Base-by-base conservation (phyloP, 2,113 vertebrate genomes). In the Misgurnus mizolepis region DNA sequence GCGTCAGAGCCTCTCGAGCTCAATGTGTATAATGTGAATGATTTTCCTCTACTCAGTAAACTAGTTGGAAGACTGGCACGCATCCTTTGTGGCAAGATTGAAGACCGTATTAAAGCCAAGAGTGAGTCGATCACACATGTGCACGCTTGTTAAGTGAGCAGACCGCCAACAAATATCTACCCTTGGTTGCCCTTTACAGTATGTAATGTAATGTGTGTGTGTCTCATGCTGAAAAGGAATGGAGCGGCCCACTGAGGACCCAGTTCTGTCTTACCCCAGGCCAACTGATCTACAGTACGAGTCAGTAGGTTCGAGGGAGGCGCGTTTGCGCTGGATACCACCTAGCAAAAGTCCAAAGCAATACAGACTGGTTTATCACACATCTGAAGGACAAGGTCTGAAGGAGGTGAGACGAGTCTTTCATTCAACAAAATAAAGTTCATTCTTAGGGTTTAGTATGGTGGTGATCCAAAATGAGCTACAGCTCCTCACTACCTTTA, bases 41-140 rank as follows among this genome's bases (percentile, higher is more conserved):
- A 96, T 86, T 98, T 98, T 85, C 95, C 95, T 0, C 91, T 96
- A 90, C 95, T 99, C 79, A 81, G 91, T 89, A 93, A 93, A 2
- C 91, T 99, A 88, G 93, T 96, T 6, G 79, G 90, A 22, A 91
- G 90, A 1, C 93, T 98, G 71, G 94, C 94, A 2, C 91, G 87
- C 75, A 94, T 97, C 64, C 85, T 98, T 69, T 99, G 97, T 82
- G 86, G 93, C 71, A 93, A 92, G 80, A 92, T 99, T 80, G 91
- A 93, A 83, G 94, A 94, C 75, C 93, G 90, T n/a, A 90, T 88
- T 86, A 91, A 85, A 72, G 86, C 84, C 8, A 89, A 88, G 83
- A 85, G 93, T 94, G 85, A 88, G 83, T 80, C 39, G 4, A 49
- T 65, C 43, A 55, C 45, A 18, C n/a, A 40, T 15, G 15, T 56